Percentiles rank a stretch among this genome's conserved stretches.
Evolutionary conservation across 2,888 invertebrate species (phyloP).

Genomic region (Panzeria rudis): DNA sequence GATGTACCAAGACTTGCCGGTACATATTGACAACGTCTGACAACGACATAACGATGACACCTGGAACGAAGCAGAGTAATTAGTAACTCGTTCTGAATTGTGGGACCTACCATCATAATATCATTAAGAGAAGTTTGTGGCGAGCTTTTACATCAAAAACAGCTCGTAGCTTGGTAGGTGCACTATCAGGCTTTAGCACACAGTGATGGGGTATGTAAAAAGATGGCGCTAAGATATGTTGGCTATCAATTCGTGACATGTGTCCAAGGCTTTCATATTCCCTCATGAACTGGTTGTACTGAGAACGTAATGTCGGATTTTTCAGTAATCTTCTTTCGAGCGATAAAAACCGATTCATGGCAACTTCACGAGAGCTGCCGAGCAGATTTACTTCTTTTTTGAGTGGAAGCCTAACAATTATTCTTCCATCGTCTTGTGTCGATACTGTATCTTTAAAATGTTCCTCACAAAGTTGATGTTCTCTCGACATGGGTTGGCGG

Average conservation of each 20-base stretch:
- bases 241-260: conserved; percentile 19
- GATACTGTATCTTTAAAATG: conserved; percentile 54
- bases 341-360: conserved; percentile 58
- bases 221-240: too few relatives aligned
- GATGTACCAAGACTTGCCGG: conserved; percentile 25
- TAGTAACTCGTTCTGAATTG: conserved; percentile 23
- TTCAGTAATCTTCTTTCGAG: conserved; percentile 62
- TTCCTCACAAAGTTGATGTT: conserved; percentile 31
- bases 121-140: conserved; percentile 17
- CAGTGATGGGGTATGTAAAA: background rate
- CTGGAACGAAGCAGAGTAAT: conserved; percentile 26
- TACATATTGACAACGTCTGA: conserved; percentile 34
- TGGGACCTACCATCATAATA: conserved; percentile 11
- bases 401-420: conserved; percentile 44
- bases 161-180: too few relatives aligned
- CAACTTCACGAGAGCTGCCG: conserved; percentile 58
- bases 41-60: conserved; percentile 23
- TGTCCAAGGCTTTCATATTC: conserved; percentile 41
- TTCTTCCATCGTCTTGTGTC: too few relatives aligned
- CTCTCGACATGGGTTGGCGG: conserved; percentile 22
- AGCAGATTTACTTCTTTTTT: conserved; percentile 23
- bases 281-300: conserved; percentile 49
- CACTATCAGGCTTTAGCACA: too few relatives aligned
- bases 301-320: conserved; percentile 42
- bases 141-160: too few relatives aligned